Percentiles rank a stretch among this genome's conserved stretches.
Evolutionary conservation across 2,797 vertebrate genomes (phyloP).

Genomic region (Cyprinodon diabolis): DNA sequence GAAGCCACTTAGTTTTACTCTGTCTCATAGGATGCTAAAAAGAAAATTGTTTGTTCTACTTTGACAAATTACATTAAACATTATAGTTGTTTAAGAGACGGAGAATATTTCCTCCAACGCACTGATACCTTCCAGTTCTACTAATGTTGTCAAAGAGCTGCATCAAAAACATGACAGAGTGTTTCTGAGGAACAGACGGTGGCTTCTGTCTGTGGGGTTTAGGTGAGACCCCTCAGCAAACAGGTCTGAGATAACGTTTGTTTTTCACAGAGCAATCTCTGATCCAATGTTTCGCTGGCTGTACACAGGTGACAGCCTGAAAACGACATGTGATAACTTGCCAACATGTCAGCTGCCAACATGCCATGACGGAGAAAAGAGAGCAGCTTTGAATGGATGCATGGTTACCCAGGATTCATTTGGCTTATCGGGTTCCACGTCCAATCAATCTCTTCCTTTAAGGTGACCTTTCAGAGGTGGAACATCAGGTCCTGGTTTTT

Average conservation of each 20-base stretch:
- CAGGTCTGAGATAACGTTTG: neutral
- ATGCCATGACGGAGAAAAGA: neutral
- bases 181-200: too few relatives aligned
- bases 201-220: neutral
- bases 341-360: neutral
- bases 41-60: too few relatives aligned
- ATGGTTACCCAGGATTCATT: neutral
- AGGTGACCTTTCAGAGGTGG: neutral
- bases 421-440: neutral
- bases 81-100: too few relatives aligned
- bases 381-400: neutral
- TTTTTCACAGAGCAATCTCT: neutral
- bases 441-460: neutral
- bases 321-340: constrained; percentile 17
- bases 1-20: too few relatives aligned
- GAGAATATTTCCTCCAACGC: too few relatives aligned
- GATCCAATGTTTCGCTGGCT: neutral
- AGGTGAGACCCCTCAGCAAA: neutral
- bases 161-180: neutral
- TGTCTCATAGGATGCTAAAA: neutral
- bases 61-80: too few relatives aligned
- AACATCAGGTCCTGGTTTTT: constrained; percentile 12
- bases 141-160: neutral
- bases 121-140: too few relatives aligned
- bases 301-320: constrained; percentile 6